phyloP scores from a whole-genome alignment of 2,888 invertebrate species.

The Leptopterna dolabrata region DNA sequence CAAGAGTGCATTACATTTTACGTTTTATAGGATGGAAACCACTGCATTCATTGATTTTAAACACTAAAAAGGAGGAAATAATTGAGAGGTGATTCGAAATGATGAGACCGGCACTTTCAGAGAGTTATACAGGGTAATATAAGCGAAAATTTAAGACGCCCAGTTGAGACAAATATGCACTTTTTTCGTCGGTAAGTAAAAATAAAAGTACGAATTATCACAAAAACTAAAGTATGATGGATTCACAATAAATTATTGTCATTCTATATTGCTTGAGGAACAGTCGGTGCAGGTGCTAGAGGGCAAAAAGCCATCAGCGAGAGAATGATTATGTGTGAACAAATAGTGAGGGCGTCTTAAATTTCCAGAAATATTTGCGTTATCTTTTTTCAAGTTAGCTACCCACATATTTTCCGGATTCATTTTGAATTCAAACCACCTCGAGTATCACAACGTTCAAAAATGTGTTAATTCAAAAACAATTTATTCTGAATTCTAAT shows the following conservation, averaged over 20 bases:
- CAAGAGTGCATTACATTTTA: background rate
- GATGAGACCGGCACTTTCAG: background rate
- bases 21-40: slow-evolving; percentile 7
- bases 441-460: slow-evolving; percentile 21
- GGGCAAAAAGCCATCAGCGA: no score
- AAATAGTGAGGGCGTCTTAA: background rate
- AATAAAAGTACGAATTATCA: background rate
- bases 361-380: background rate
- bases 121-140: background rate
- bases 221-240: background rate
- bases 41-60: slow-evolving; percentile 14
- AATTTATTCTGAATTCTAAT: background rate
- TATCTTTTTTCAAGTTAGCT: background rate
- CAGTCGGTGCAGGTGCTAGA: background rate
- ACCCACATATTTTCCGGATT: background rate
- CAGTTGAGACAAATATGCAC: background rate
- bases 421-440: background rate
- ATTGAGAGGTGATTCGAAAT: background rate
- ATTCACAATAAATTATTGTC: slow-evolving; percentile 29
- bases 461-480: background rate
- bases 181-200: no score
- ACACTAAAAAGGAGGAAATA: background rate
- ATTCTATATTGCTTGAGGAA: slow-evolving; percentile 20
- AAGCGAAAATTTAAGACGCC: background rate
- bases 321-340: no score